Conservation (phyloP, 1,140 invertebrate genomes). For the Coboldia fuscipes region DNA sequence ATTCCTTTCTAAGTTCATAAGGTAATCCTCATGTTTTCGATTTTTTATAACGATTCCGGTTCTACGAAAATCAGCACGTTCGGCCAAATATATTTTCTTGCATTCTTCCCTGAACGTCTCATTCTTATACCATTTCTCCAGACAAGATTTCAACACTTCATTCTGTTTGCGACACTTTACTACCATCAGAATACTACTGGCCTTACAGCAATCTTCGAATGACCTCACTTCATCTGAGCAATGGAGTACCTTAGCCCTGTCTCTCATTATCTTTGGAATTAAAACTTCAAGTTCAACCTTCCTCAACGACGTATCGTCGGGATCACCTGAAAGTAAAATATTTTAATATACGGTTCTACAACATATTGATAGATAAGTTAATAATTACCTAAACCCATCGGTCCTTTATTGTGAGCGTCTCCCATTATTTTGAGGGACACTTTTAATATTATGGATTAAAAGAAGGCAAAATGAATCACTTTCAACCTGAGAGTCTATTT, state of each 20-base stretch:
- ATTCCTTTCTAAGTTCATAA: too few species aligned
- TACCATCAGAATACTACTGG: conserved; percentile 41
- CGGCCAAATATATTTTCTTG: conserved; percentile 54
- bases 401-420: background rate
- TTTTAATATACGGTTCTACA: background rate
- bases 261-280: conserved; percentile 66
- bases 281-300: conserved; percentile 68
- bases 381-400: background rate
- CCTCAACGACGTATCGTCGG: conserved; percentile 51
- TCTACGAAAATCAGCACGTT: conserved; percentile 56
- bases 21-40: too few species aligned
- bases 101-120: conserved; percentile 50
- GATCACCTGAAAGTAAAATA: conserved; percentile 46
- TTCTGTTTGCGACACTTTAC: conserved; percentile 53
- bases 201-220: conserved; percentile 56
- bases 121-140: conserved; percentile 52
- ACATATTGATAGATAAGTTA: background rate
- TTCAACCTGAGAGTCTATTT: too few species aligned
- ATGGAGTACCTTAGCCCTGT: conserved; percentile 51
- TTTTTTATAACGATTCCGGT: too few species aligned
- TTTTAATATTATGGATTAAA: conserved; percentile 4
- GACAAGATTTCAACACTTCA: conserved; percentile 39
- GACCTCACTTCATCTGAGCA: conserved; percentile 45
- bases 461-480: too few species aligned
- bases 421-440: background rate